phyloP scores from a whole-genome alignment of 2,113 vertebrate species.

The Atlantisia rogersi region DNA sequence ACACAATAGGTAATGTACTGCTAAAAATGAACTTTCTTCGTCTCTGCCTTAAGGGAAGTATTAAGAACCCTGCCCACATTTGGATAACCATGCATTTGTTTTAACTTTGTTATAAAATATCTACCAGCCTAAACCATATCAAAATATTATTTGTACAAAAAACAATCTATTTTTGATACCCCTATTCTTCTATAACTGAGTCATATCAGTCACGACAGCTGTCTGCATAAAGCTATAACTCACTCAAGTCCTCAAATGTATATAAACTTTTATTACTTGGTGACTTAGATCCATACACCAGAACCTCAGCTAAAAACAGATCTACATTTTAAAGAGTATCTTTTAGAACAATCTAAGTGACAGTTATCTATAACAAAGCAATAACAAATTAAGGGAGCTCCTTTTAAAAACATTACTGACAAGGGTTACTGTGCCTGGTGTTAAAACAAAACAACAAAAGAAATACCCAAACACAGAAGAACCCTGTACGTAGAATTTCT shows the following conservation, averaged over 20 bases:
- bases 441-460: neutral
- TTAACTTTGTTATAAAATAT: constrained; percentile 1
- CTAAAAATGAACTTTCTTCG: constrained; percentile 9
- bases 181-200: neutral
- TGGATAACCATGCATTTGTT: neutral
- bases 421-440: neutral
- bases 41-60: neutral
- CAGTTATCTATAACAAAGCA: neutral
- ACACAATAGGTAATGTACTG: neutral
- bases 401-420: neutral
- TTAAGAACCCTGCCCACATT: neutral
- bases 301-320: neutral
- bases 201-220: neutral
- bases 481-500: neutral
- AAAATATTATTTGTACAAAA: neutral
- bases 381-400: neutral
- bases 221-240: neutral
- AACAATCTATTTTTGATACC: neutral
- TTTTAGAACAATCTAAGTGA: neutral
- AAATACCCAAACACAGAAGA: neutral
- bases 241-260: neutral
- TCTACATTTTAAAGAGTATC: neutral
- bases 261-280: neutral
- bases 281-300: neutral
- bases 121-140: neutral